Base-by-base conservation (phyloP, 2,888 invertebrate genomes). In the Eupithecia tripunctaria region DNA sequence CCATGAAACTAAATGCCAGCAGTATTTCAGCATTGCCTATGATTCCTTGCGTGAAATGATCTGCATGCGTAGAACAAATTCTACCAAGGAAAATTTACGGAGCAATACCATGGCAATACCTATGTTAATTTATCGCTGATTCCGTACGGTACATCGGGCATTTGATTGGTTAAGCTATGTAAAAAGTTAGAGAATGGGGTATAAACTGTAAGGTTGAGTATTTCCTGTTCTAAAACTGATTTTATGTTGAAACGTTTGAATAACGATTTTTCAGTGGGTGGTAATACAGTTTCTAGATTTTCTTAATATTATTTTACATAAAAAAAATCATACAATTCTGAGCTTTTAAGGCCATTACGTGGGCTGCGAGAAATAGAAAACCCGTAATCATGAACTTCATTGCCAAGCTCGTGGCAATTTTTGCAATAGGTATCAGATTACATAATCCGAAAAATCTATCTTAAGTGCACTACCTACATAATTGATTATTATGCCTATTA, bases 51-150 rank as follows among this genome's bases (percentile, higher is more conserved):
- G 85, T 87, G 88, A 79, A 85, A 84, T 80, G 73, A 79, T 82
- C 82, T 86, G 83, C 88, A 88, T 89, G 88, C 79, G 81, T 77
- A 78, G 76, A 83, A 82, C 85, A 80, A 86, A 85, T 86, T 85
- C 82, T 80, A 82, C 78, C 72, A 74, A 72, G 68, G 82, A 80
- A 80, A 76, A 72, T 85, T 87, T 86, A 85, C 82, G 84, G 83
- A 81, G 81, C 84, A 79, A 87, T 88, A 59, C 60, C 60, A 60
- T 60, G 29, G 60, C 29, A 64, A 64, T 64, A 86, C 83, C 82
- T 81, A 87, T 88, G 86, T 80, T 81, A 85, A 83, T 85, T 83
- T 82, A 83, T 81, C 70, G 77, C 66, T 68, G 74, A 73, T 51
- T 70, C 74, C 64, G 75, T 75, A 74, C 68, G 71, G 73, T 72